A percentile compares a stretch with the other conserved stretches of the same genome.
phyloP scores from a whole-genome alignment of 2,888 invertebrate species.

The Drosophila antonietae region DNA sequence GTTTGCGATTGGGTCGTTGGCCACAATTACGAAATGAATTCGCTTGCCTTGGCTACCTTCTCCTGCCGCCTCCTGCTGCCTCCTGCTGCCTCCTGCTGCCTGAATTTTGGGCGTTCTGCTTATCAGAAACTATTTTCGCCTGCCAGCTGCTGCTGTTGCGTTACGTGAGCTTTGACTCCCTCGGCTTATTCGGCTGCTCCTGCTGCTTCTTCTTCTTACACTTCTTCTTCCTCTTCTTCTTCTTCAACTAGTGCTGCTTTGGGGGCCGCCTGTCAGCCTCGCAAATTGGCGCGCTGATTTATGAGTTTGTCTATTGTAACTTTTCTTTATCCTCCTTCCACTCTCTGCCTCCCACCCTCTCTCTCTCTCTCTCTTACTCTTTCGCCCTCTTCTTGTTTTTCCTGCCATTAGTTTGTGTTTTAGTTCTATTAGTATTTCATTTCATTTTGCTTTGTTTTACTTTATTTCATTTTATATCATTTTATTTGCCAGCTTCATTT shows the following conservation, averaged over 20 bases:
- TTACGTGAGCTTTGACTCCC: constrained; percentile 42
- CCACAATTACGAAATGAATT: constrained; percentile 83
- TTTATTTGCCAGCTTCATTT: constrained; percentile 45
- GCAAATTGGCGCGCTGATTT: constrained; percentile 79
- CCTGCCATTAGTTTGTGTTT: constrained; percentile 62
- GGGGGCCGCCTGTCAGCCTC: constrained; percentile 63
- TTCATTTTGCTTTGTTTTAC: constrained; percentile 70
- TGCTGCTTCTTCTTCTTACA: constrained; percentile 9
- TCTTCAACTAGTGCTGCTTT: constrained; percentile 15
- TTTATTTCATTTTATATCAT: constrained; percentile 56
- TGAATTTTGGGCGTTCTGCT: constrained; percentile 34
- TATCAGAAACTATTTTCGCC: constrained; percentile 50
- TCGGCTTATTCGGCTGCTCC: constrained; percentile 23
- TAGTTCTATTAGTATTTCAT: constrained; percentile 78
- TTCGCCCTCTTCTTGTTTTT: neutral
- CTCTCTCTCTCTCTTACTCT: neutral
- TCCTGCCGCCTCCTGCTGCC: neutral
- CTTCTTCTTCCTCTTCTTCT: neutral
- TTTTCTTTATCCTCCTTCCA: constrained; percentile 20
- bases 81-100: neutral
- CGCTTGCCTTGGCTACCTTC: constrained; percentile 57
- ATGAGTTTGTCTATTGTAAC: constrained; percentile 74
- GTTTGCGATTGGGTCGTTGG: constrained; percentile 75
- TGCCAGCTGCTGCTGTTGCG: constrained; percentile 1
- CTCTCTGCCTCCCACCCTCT: neutral